These are phyloP conservation scores for Drosophila persimilis DNA, from an alignment of 1,140 invertebrate genomes.

Conservation along the genomic window DNA sequence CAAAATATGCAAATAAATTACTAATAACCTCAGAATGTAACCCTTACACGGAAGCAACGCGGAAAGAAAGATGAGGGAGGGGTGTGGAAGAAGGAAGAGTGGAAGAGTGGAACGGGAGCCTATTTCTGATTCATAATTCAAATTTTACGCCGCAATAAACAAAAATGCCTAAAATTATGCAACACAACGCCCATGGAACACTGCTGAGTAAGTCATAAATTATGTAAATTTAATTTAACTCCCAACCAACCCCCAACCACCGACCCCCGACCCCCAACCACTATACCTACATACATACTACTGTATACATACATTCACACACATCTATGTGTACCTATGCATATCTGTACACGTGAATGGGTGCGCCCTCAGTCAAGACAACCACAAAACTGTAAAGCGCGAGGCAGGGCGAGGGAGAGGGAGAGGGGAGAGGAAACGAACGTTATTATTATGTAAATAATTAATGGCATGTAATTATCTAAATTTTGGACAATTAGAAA, in stretches of 20 bases:
- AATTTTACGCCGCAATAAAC: constrained; percentile 80
- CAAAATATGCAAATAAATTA: constrained; percentile 80
- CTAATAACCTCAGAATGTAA: constrained; percentile 78
- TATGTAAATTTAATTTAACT: constrained; percentile 81
- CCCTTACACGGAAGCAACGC: constrained; percentile 64
- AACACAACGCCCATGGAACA: constrained; percentile 73
- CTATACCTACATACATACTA: constrained; percentile 17
- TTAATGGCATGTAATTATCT: constrained; percentile 81
- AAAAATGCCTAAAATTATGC: constrained; percentile 81
- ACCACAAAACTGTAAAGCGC: constrained; percentile 69
- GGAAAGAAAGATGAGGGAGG: not conserved
- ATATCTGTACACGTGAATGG: constrained; percentile 22
- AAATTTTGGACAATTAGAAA: constrained; percentile 81
- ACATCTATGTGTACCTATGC: constrained; percentile 39
- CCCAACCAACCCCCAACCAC: constrained; percentile 25
- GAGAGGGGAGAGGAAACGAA: not conserved
- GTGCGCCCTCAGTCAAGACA: constrained; percentile 52
- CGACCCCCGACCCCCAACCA: not conserved
- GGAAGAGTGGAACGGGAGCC: constrained; percentile 14
- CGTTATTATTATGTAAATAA: constrained; percentile 78
- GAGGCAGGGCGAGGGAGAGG: not conserved
- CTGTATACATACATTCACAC: constrained; percentile 27
- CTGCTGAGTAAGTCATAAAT: constrained; percentile 81
- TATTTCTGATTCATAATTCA: constrained; percentile 76
- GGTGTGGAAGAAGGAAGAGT: constrained; percentile 1